Evolutionary conservation across 1,140 invertebrate species (phyloP).

Genomic region (Drosophila virilis): DNA sequence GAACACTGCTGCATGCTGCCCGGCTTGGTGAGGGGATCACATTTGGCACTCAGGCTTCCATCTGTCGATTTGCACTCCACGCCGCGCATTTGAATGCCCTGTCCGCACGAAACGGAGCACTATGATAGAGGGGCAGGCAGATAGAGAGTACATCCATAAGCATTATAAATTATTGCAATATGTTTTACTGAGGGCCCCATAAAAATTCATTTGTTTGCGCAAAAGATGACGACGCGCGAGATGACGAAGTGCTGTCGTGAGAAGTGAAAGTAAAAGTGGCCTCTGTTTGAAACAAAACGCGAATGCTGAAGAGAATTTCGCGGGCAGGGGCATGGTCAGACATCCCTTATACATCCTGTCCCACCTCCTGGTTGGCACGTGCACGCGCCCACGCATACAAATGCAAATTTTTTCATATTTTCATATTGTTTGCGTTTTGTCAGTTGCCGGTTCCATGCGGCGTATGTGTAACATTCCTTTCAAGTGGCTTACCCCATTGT

Average conservation of each 20-base stretch:
- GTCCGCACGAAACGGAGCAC: constrained; percentile 95
- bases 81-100: constrained; percentile 91
- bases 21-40: constrained; percentile 86
- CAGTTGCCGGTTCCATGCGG: constrained; percentile 42
- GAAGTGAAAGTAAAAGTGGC: constrained; percentile 30
- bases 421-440: constrained; percentile 59
- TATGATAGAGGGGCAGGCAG: constrained; percentile 79
- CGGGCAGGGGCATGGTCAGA: constrained; percentile 6
- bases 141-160: constrained; percentile 29
- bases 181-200: constrained; percentile 50
- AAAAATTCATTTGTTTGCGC: constrained; percentile 69
- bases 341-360: constrained; percentile 1
- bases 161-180: constrained; percentile 79
- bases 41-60: constrained; percentile 84
- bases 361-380: constrained; percentile 13
- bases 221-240: constrained; percentile 43
- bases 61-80: constrained; percentile 90
- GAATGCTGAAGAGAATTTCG: background rate
- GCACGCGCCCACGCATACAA: constrained; percentile 60
- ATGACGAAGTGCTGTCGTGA: constrained; percentile 58
- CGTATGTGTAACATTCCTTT: constrained; percentile 57
- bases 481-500: constrained; percentile 42
- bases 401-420: constrained; percentile 48
- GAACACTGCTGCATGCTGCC: constrained; percentile 87
- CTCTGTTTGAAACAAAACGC: constrained; percentile 19